Conservation (phyloP, 2,888 invertebrate genomes). For the Ectemnius cavifrons region DNA sequence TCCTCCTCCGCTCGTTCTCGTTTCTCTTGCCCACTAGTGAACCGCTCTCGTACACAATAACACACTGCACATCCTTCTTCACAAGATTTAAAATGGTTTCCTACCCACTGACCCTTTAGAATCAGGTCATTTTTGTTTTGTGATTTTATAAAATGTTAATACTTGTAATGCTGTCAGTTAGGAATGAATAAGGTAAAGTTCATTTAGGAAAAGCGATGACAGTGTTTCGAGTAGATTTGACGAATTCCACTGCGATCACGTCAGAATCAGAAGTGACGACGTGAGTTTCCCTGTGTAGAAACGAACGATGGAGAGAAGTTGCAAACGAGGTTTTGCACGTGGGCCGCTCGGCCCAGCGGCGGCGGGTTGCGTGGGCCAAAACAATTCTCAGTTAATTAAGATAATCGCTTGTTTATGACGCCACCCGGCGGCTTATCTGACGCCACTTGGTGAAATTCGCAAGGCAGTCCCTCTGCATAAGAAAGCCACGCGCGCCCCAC, state of each 20-base stretch:
- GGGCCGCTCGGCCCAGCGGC: conserved; percentile 49
- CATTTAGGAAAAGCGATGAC: too few relatives aligned
- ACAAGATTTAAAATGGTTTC: conserved; percentile 5
- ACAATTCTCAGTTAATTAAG: conserved; percentile 75
- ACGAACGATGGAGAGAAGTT: not conserved
- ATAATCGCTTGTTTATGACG: conserved; percentile 73
- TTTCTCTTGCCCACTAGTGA: conserved; percentile 46
- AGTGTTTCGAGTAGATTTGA: too few relatives aligned
- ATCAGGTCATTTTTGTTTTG: too few relatives aligned
- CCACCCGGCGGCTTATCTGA: conserved; percentile 50
- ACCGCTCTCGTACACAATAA: not conserved
- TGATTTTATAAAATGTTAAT: too few relatives aligned
- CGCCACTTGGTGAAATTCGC: conserved; percentile 54
- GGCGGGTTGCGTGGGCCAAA: conserved; percentile 68
- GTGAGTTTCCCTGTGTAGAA: not conserved
- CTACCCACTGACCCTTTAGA: too few relatives aligned
- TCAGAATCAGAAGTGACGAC: conserved; percentile 15
- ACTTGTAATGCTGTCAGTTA: too few relatives aligned
- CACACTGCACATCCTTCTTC: not conserved
- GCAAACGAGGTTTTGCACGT: conserved; percentile 43
- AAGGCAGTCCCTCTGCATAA: conserved; percentile 22
- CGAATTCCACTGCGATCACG: too few relatives aligned
- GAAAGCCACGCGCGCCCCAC: conserved; percentile 33
- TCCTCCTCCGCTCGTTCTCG: conserved; percentile 66
- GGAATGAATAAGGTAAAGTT: too few relatives aligned